Percentiles rank a stretch among this genome's conserved stretches.
These are phyloP conservation scores for Temnothorax rugatulus DNA, from an alignment of 2,888 invertebrate genomes.

Conservation along the genomic window DNA sequence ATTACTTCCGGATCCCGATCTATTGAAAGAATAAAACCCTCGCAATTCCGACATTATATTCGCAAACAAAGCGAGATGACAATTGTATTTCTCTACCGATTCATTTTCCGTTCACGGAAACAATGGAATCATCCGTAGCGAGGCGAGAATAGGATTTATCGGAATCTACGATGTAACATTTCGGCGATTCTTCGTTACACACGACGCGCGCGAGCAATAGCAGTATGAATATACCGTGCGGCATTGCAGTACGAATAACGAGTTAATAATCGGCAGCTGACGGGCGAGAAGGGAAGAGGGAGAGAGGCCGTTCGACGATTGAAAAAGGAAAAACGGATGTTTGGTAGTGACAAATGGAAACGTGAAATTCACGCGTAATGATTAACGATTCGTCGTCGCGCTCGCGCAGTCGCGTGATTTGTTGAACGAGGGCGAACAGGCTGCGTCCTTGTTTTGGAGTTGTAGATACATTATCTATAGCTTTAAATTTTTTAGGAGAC, in stretches of 20 bases:
- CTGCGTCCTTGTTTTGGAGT: constrained; percentile 23
- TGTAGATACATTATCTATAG: constrained; percentile 13
- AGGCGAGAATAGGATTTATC: constrained; percentile 48
- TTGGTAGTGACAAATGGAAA: constrained; percentile 60
- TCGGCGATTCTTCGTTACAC: constrained; percentile 41
- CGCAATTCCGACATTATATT: constrained; percentile 32
- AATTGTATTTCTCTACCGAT: constrained; percentile 36
- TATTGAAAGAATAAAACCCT: constrained; percentile 29
- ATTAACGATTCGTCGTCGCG: constrained; percentile 57
- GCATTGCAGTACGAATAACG: constrained; percentile 53
- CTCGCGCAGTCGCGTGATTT: constrained; percentile 50
- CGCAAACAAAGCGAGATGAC: constrained; percentile 43
- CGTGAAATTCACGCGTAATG: constrained; percentile 57
- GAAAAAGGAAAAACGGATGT: constrained; percentile 54
- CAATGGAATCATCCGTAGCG: constrained; percentile 38
- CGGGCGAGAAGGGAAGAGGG: not conserved
- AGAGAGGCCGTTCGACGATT: constrained; percentile 14
- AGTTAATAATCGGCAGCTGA: constrained; percentile 60
- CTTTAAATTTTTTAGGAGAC: constrained; percentile 3
- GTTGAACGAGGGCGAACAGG: constrained; percentile 62
- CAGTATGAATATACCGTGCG: constrained; percentile 39
- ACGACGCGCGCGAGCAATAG: constrained; percentile 11
- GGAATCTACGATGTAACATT: constrained; percentile 53
- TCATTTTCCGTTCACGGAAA: constrained; percentile 45
- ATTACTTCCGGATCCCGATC: constrained; percentile 35